These are phyloP conservation scores for Drosophila asahinai DNA, from an alignment of 1,140 invertebrate genomes.

Conservation along the genomic window DNA sequence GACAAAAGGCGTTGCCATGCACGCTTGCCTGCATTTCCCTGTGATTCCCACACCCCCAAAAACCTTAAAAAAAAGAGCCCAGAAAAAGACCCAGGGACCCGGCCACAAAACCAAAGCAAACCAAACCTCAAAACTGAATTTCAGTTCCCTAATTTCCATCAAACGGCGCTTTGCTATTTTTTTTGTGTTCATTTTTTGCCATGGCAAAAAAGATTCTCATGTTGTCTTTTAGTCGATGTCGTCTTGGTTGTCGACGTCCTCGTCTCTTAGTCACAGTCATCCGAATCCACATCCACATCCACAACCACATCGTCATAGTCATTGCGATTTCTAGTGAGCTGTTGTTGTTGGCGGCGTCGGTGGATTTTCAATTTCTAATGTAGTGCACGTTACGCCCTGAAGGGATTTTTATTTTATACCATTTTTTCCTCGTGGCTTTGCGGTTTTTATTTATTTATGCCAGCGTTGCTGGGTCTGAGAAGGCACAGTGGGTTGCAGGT, in stretches of 20 bases:
- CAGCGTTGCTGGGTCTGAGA: constrained; percentile 32
- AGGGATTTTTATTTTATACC: constrained; percentile 79
- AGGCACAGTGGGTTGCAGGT: constrained; percentile 42
- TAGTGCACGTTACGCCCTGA: constrained; percentile 81
- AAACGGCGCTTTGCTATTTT: constrained; percentile 70
- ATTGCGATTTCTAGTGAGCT: constrained; percentile 34
- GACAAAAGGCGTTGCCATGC: constrained; percentile 83
- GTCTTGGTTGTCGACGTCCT: constrained; percentile 46
- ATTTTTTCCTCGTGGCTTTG: constrained; percentile 56
- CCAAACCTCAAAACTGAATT: constrained; percentile 57
- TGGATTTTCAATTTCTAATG: constrained; percentile 84
- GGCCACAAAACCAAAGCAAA: constrained; percentile 27
- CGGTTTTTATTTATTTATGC: constrained; percentile 74
- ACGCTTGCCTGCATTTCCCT: constrained; percentile 57
- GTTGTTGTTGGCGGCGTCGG: constrained; percentile 60
- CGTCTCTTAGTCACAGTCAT: constrained; percentile 38
- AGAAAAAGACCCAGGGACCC: not conserved
- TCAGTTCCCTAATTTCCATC: constrained; percentile 72
- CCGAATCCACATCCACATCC: constrained; percentile 25
- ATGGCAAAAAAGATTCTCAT: constrained; percentile 77
- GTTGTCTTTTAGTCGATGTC: constrained; percentile 66
- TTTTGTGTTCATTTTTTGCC: constrained; percentile 28
- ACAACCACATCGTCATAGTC: constrained; percentile 35
- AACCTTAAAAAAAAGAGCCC: constrained; percentile 8
- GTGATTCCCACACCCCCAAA: constrained; percentile 57